A percentile compares a stretch with the other conserved stretches of the same genome.
Conservation (phyloP, 2,888 invertebrate genomes). For the Archaeoteleia sp. region DNA sequence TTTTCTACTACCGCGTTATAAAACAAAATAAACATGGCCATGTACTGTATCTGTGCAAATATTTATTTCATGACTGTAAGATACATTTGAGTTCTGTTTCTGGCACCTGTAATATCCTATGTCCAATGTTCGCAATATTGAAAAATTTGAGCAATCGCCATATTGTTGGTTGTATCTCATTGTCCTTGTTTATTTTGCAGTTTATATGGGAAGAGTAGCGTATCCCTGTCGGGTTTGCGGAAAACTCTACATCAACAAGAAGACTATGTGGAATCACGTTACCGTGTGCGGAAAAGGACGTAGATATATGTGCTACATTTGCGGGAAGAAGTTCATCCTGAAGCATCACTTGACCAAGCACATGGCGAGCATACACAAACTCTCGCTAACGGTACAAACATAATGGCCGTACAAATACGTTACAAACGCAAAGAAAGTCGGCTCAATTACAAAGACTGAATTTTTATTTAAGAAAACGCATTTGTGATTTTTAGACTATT, state of each 20-base stretch:
- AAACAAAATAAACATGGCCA: no score
- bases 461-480: no score
- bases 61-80: no score
- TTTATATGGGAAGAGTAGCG: slow-evolving; percentile 36
- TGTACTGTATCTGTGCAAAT: no score
- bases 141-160: background rate
- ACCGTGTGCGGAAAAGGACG: slow-evolving; percentile 71
- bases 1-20: no score
- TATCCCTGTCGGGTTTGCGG: slow-evolving; percentile 66
- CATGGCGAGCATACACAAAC: slow-evolving; percentile 42
- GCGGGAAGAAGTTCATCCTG: slow-evolving; percentile 67
- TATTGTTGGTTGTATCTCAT: slow-evolving; percentile 1
- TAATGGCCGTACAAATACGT: no score
- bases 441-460: no score
- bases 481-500: no score
- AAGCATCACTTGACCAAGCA: slow-evolving; percentile 62
- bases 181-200: slow-evolving; percentile 41
- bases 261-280: slow-evolving; percentile 85
- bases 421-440: no score
- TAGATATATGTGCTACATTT: slow-evolving; percentile 65
- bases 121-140: no score
- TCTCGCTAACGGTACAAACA: no score
- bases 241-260: slow-evolving; percentile 77
- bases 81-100: background rate
- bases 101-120: no score